phyloP scores from a whole-genome alignment of 2,888 invertebrate species.

The Cylindroiulus punctatus region DNA sequence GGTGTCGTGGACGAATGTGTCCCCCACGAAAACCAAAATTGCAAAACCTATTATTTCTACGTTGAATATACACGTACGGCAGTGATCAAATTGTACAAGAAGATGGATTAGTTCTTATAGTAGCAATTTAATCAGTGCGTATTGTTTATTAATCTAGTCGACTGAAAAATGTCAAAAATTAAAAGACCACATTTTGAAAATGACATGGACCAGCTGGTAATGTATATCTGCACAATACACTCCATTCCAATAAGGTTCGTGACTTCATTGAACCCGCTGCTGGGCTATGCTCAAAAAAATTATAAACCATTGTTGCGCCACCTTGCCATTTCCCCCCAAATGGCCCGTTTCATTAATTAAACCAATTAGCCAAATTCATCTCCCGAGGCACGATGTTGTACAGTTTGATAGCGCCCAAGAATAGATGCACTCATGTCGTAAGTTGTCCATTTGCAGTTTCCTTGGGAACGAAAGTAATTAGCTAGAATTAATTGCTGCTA shows the following conservation, averaged over 20 bases:
- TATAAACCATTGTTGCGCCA: not conserved
- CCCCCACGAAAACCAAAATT: no score
- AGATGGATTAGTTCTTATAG: no score
- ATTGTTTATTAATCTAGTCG: no score
- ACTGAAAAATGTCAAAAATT: no score
- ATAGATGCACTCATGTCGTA: not conserved
- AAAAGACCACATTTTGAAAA: no score
- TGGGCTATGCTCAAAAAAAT: not conserved
- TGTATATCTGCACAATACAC: not conserved
- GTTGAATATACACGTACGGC: no score
- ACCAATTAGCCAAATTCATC: conserved; percentile 35
- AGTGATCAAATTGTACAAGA: no score
- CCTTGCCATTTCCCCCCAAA: not conserved
- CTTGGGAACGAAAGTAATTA: conserved; percentile 10
- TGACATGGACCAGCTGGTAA: no score
- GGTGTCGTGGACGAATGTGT: no score
- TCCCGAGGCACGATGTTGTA: not conserved
- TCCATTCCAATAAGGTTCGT: not conserved
- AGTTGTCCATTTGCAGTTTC: not conserved
- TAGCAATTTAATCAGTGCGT: no score
- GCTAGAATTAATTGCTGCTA: not conserved
- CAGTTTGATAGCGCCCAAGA: not conserved
- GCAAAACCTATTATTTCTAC: no score
- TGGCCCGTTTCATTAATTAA: not conserved
- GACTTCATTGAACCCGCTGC: not conserved